phyloP scores from a whole-genome alignment of 2,797 vertebrate species.

The Sebastes vulpes region DNA sequence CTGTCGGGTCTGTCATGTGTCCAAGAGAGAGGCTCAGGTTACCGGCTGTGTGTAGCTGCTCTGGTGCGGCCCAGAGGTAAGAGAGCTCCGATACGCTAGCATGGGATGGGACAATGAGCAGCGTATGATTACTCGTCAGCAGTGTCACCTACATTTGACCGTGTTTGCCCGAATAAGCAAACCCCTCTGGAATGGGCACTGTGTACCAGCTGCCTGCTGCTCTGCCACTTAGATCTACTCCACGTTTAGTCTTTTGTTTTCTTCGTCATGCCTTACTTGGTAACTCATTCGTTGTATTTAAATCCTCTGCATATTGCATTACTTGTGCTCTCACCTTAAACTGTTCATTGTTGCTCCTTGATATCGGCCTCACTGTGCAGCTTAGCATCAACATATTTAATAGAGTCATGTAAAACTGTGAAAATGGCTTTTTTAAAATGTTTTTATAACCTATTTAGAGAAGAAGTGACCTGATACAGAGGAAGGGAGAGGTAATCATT shows the following conservation, averaged over 20 bases:
- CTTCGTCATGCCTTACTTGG: neutral
- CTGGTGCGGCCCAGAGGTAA: conserved; percentile 66
- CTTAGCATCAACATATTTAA: neutral
- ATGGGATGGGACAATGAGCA: conserved; percentile 73
- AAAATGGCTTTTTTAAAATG: neutral
- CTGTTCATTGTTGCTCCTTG: neutral
- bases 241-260: neutral
- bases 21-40: conserved; percentile 74
- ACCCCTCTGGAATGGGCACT: conserved; percentile 30
- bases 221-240: conserved; percentile 3
- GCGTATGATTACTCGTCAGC: conserved; percentile 83
- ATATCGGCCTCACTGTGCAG: neutral
- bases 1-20: conserved; percentile 66
- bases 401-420: neutral
- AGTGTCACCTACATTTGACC: conserved; percentile 80
- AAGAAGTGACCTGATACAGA: conserved; percentile 17
- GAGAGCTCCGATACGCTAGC: conserved; percentile 70
- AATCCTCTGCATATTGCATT: neutral
- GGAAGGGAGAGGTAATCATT: conserved; percentile 30
- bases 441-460: neutral
- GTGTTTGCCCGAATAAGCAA: conserved; percentile 65
- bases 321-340: neutral
- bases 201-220: conserved; percentile 67
- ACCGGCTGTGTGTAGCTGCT: conserved; percentile 64
- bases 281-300: neutral